Evolutionary conservation across 2,888 invertebrate species (phyloP), one percentile per base, ranked within the genome.

Genomic region (Terebella lapidaria): DNA sequence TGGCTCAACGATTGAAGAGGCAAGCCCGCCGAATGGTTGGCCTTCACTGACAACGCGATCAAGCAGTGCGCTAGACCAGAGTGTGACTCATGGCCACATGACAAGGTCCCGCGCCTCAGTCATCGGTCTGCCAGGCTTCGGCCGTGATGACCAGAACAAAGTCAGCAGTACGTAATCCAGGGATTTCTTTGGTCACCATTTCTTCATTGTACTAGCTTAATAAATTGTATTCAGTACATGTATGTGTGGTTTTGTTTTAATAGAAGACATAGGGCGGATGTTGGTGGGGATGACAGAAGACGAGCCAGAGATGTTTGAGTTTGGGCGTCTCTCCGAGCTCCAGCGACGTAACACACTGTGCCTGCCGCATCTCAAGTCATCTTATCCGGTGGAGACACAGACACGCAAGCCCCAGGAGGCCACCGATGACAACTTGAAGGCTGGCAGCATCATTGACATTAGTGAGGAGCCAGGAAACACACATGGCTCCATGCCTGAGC

Each of bases 331-430:
- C n/a, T 70, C 71, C 47, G 80, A 81, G 60, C 66, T 81, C 53
- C 74, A 76, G 62, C 66, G 79, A 20, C 68, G 81, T 10, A 81
- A 81, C 64, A 80, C 80, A 0, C 71, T 81, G 25, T 79, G 78
- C 61, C 71, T 73, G 4, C 79, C 81, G 0, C 81, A 81, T 68
- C 65, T 81, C 56, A 76, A 74, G 59, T 73, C 78, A 0, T 72
- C 77, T 3, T 81, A 81, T 63, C 80, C 80, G 0, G 73, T 81
- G 2, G 81, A 81, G 67, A 73, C 72, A 10, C 77, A 77, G 65
- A 54, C 55, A n/a, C 10, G 20, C 10, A 3, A 20, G 15, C 52
- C 42, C 4, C 22, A 25, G 5, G 30, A 57, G 24, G 3, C 56
- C 20, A 18, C 27, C 4, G 60, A 57, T 18, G 60, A 60, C 3